phyloP scores from a whole-genome alignment of 2,888 invertebrate genomes.

The Arge pagana region DNA sequence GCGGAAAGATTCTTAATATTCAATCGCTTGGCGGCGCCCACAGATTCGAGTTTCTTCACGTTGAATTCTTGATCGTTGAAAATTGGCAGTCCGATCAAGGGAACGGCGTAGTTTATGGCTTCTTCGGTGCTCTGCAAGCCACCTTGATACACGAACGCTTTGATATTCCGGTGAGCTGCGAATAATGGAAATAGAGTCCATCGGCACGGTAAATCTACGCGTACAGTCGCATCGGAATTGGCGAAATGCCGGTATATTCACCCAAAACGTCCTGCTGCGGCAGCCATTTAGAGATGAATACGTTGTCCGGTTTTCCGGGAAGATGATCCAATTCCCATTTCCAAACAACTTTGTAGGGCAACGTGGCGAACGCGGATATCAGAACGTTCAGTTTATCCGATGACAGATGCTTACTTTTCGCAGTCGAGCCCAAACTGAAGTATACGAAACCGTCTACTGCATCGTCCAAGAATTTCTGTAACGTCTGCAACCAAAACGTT shows the following conservation, averaged over 20 bases:
- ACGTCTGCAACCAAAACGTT: slow-evolving; percentile 40
- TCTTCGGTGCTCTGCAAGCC: slow-evolving; percentile 20
- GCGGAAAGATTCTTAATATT: not conserved
- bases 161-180: slow-evolving; percentile 15
- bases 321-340: slow-evolving; percentile 47
- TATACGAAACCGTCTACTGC: slow-evolving; percentile 52
- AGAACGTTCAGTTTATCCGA: slow-evolving; percentile 44
- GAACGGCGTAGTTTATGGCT: slow-evolving; percentile 5
- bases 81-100: slow-evolving; percentile 12
- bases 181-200: not conserved
- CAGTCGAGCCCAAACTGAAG: slow-evolving; percentile 57
- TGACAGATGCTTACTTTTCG: slow-evolving; percentile 53
- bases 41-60: not conserved
- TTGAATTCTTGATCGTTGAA: slow-evolving; percentile 12
- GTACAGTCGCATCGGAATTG: slow-evolving; percentile 56
- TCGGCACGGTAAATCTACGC: slow-evolving; percentile 45
- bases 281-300: slow-evolving; percentile 58
- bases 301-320: slow-evolving; percentile 55
- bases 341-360: slow-evolving; percentile 55
- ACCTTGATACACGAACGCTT: slow-evolving; percentile 17
- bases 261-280: slow-evolving; percentile 56
- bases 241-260: slow-evolving; percentile 30
- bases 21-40: not conserved
- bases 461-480: slow-evolving; percentile 51
- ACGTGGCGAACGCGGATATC: slow-evolving; percentile 47